Base-by-base conservation (phyloP, 1,140 invertebrate species). In the Euwallacea similis region DNA sequence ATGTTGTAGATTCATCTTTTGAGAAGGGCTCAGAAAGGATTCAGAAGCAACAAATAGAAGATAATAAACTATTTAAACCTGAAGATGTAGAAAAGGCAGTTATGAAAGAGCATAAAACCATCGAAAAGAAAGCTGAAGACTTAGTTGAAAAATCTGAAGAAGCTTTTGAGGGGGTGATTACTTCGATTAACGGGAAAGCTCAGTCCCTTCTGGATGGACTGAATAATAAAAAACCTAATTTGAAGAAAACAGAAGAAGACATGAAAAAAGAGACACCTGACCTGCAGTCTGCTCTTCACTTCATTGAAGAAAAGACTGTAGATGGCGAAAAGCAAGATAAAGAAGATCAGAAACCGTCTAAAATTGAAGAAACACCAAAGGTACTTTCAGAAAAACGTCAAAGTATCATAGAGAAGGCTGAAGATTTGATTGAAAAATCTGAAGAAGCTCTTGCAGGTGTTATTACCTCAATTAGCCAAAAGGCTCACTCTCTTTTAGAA, bases 391-490 rank as follows among this genome's bases (percentile, higher is more conserved):
- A 64, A 13, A 46, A 43, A 50, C 10, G 21, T 8, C 2, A 11
- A 16, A 64, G 62, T 4, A n/a, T 64, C 7, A 50, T 64, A n/a
- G 62, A 64, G 16, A 16, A 11, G 16, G 46, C 62, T 15, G 62
- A 64, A 50, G 62, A 64, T 0, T 64, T 64, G 11, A 11, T 64
- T 9, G 43, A 64, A 50, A 64, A 64, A 50, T 50, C 62, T 16
- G 62, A 64, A 33, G 46, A 64, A 64, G 46, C 13, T 9, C 41
- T 64, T n/a, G 62, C 47, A 46, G 4, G 7, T 10, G 62, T 64
- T 11, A 10, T 64, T 7, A 13, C 62, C 13, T 47, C 62, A 6
- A 64, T 64, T 50, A 43, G 62, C 8, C 7, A 13, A 10, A 33
- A 15, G 11, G 43, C 62, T 16, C 21, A 61, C 11, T 33, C 21